phyloP scores from a whole-genome alignment of 2,113 vertebrate genomes.

The Microcebus murinus region DNA sequence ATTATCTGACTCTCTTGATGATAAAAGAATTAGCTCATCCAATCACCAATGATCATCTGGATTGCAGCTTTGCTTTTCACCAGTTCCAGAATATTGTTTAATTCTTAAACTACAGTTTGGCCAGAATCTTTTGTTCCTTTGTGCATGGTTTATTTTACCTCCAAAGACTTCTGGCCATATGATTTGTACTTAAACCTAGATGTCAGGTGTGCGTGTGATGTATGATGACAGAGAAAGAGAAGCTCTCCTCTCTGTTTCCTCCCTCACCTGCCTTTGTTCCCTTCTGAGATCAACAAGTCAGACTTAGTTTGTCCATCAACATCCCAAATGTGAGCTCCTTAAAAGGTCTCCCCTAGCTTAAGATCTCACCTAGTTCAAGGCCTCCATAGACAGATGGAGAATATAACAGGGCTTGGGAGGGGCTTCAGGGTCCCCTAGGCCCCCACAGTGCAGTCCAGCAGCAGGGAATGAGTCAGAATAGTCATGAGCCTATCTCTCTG shows the following conservation, averaged over 20 bases:
- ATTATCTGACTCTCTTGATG: constrained; percentile 63
- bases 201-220: background rate
- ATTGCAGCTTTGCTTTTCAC: background rate
- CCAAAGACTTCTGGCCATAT: background rate
- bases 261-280: background rate
- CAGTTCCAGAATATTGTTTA: constrained; percentile 21
- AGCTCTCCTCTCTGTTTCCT: background rate
- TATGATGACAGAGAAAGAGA: background rate
- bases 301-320: constrained; percentile 45
- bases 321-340: constrained; percentile 20
- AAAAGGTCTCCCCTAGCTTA: background rate
- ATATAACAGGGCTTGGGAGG: background rate
- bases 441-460: background rate
- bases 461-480: constrained; percentile 62
- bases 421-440: background rate
- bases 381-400: background rate
- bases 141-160: constrained; percentile 14
- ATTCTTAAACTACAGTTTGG: constrained; percentile 36
- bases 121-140: background rate
- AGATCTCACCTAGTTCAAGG: constrained; percentile 25
- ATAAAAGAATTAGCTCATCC: constrained; percentile 69
- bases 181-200: constrained; percentile 5
- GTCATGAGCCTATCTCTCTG: constrained; percentile 57
- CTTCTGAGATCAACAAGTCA: background rate
- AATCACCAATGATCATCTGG: background rate